Conservation (phyloP, 1,140 invertebrate genomes). For the Limonius californicus region DNA sequence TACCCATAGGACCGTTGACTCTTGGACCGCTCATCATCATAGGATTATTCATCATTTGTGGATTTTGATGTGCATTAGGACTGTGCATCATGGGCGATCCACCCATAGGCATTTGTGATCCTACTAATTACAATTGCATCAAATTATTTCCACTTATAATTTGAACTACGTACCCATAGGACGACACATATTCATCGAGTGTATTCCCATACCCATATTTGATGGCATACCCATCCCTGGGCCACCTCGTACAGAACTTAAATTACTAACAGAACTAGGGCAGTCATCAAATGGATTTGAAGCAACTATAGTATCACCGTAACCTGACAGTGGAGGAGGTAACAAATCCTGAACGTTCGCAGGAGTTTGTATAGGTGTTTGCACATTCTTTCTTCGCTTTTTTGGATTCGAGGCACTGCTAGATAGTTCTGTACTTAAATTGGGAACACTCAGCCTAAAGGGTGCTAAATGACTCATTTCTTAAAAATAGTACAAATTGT, state of each 20-base stretch:
- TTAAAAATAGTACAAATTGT: constrained; percentile 8
- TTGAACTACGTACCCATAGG: constrained; percentile 51
- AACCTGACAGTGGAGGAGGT: constrained; percentile 78
- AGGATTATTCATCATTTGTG: constrained; percentile 39
- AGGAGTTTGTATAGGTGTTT: constrained; percentile 54
- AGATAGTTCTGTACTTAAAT: constrained; percentile 55
- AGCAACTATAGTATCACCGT: constrained; percentile 90
- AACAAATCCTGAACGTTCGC: constrained; percentile 71
- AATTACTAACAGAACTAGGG: constrained; percentile 60
- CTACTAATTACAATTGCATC: too few species aligned
- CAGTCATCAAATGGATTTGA: constrained; percentile 95
- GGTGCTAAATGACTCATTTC: constrained; percentile 67
- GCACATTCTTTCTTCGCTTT: constrained; percentile 63
- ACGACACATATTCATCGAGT: constrained; percentile 52
- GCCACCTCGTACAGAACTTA: constrained; percentile 59
- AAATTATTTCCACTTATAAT: too few species aligned
- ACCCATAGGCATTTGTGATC: constrained; percentile 46
- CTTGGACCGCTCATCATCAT: constrained; percentile 46
- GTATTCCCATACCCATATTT: constrained; percentile 45
- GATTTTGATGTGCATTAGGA: constrained; percentile 39
- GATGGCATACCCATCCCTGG: constrained; percentile 45
- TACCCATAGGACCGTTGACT: constrained; percentile 41
- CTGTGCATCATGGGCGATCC: constrained; percentile 58
- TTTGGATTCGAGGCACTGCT: constrained; percentile 66
- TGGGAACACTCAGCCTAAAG: constrained; percentile 63